These are phyloP conservation scores for Cossypha dichroa DNA, from an alignment of 2,797 vertebrate genomes.

Conservation along the genomic window DNA sequence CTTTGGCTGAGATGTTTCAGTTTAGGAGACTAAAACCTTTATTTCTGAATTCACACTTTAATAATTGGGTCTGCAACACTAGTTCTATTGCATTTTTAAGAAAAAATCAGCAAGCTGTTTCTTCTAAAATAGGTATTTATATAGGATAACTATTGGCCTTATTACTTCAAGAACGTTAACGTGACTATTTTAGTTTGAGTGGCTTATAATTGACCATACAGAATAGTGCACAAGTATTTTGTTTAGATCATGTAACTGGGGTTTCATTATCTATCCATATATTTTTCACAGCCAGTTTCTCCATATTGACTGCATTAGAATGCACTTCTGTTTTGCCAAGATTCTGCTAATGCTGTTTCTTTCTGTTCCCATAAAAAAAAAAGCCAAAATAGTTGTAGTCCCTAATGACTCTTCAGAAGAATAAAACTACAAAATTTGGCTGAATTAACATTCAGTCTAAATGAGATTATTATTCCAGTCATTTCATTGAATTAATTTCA, in stretches of 20 bases:
- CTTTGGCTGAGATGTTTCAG: neutral
- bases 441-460: constrained; percentile 17
- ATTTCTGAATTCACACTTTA: neutral
- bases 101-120: neutral
- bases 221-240: neutral
- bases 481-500: constrained; percentile 46
- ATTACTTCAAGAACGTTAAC: neutral
- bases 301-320: neutral
- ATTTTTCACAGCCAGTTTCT: neutral
- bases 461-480: constrained; percentile 28
- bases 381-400: neutral
- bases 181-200: neutral
- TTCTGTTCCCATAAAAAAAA: neutral
- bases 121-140: neutral
- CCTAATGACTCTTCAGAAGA: neutral
- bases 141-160: neutral
- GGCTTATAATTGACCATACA: neutral
- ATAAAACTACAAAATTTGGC: constrained; percentile 15
- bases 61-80: neutral
- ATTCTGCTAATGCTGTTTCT: neutral
- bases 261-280: neutral
- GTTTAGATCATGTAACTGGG: neutral
- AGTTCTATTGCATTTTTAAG: neutral
- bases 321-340: constrained; percentile 1
- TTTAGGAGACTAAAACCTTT: neutral